Evolutionary conservation across 2,797 vertebrate genomes (phyloP), one percentile per base, ranked within the genome.

Genomic region (Gymnocypris eckloni): DNA sequence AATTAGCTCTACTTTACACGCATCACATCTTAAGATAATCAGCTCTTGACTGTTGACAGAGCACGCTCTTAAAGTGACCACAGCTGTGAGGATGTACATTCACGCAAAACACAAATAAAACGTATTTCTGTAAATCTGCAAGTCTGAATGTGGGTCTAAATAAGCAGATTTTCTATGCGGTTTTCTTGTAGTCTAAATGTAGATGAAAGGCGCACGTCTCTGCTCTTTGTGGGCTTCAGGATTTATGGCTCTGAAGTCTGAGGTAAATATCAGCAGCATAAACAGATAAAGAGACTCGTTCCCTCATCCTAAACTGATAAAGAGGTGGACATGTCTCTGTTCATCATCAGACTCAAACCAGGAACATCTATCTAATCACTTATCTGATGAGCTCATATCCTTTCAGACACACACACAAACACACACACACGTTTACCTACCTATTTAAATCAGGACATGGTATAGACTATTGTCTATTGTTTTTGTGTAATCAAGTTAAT

Each of bases 341-440:
- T 94, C 87, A 94, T 90, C 91, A 92, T 95, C 93, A 94, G 66
- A 92, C 91, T 93, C 91, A 93, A 93, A 93, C 90, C 89, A 90
- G 77, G 88, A 87, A 91, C 91, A 91, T 94, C 92, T 91, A 93
- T 94, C 93, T 95, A 92, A 94, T 94, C 93, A 92, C 88, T 90
- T 89, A 95, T 95, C 93, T 91, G 92, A 94, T 92, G 90, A 92
- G 92, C 90, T 87, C 89, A 89, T 92, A 82, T 87, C 73, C 83
- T 87, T 82, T 79, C 54, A 80, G 80, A 88, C 66, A 39, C 25
- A 72, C 48, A 45, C 10, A 73, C 41, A 41, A 39, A 43, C 37
- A 61, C 43, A 66, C 28, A 73, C 52, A 80, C 56, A 70, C 52
- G 37, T 1, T 72, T 16, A 56, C 48, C 22, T 43, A 10, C 15